Evolutionary conservation across 1,140 invertebrate species (phyloP), one percentile per base, ranked within the genome.

Genomic region (Hydropsyche tenuis): DNA sequence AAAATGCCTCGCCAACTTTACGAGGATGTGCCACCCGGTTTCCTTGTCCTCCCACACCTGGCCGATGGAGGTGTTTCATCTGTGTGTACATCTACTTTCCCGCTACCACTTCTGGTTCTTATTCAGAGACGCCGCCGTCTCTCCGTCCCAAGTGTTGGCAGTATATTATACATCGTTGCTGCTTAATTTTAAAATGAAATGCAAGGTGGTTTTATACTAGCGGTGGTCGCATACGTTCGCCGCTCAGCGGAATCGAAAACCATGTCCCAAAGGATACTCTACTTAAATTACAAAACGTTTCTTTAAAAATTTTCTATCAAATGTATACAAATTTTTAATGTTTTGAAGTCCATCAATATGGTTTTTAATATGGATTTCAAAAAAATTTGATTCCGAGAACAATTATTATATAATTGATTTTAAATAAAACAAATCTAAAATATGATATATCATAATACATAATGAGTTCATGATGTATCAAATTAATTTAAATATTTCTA

Each of bases 101-200:
- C 30, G 22, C 56, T 30, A 12, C 37, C 56, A 60, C 23, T 60
- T 60, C 56, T 60, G 18, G 56, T 27, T 60, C 56, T 12, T 60
- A 20, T 30, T 14, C 56, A 3, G 30, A 37, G 30, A 37, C 25
- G 23, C 69, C 16, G 25, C 65, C 22, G 56, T 12, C 4, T 46
- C 30, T 56, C 48, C 51, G 18, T 70, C 68, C 56, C 68, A 25
- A 76, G 72, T 68, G 72, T 76, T 72, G 72, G 65, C 75, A 77
- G 75, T 77, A 74, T 72, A 77, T 77, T 77, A 77, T 74, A 74
- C 69, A 77, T 72, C 72, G 69, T 69, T 66, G 75, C 70, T 77
- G 73, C 73, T 77, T 77, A 74, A 77, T 77, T 77, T 77, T 75
- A 77, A 77, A 77, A 77, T 74, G 70, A 77, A 77, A 77, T 77